Percentiles rank a stretch among this genome's conserved stretches.
Conservation (phyloP, 1,140 invertebrate genomes). For the Aphaenogaster floridana region DNA sequence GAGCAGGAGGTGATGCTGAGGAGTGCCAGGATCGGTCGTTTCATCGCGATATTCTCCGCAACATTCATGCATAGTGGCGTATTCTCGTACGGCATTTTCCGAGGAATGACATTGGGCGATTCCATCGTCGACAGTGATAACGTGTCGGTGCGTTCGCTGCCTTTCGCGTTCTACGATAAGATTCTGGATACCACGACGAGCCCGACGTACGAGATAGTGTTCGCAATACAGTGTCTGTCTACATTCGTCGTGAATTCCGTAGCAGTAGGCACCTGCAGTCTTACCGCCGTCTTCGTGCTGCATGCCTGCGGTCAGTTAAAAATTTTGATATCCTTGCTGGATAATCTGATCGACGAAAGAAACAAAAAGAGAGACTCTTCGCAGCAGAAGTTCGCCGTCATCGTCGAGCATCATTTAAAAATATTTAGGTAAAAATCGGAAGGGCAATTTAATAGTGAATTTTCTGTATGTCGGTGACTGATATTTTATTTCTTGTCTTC, state of each 20-base stretch:
- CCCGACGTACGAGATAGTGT: conserved; percentile 68
- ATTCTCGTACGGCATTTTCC: conserved; percentile 29
- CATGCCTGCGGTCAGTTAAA: conserved; percentile 74
- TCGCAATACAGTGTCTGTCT: conserved; percentile 60
- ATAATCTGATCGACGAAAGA: conserved; percentile 19
- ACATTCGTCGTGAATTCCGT: conserved; percentile 69
- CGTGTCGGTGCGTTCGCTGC: conserved; percentile 20
- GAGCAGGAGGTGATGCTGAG: conserved; percentile 63
- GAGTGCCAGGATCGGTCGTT: conserved; percentile 49
- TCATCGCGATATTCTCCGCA: conserved; percentile 18
- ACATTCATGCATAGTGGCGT: conserved; percentile 58
- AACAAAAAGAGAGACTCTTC: not conserved
- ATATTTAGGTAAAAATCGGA: conserved; percentile 65
- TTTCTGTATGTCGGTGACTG: not conserved
- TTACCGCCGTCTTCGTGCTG: conserved; percentile 67
- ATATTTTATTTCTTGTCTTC: not conserved
- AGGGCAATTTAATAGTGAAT: not conserved
- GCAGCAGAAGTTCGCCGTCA: not conserved
- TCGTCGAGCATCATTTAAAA: conserved; percentile 78
- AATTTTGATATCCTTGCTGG: conserved; percentile 63
- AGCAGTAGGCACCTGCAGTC: conserved; percentile 40
- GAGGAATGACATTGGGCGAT: not conserved
- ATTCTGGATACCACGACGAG: conserved; percentile 34
- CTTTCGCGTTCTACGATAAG: conserved; percentile 45
- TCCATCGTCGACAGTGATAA: conserved; percentile 51